Evolutionary conservation across 2,797 vertebrate species (phyloP).

Genomic region (Sebastes elongatus): DNA sequence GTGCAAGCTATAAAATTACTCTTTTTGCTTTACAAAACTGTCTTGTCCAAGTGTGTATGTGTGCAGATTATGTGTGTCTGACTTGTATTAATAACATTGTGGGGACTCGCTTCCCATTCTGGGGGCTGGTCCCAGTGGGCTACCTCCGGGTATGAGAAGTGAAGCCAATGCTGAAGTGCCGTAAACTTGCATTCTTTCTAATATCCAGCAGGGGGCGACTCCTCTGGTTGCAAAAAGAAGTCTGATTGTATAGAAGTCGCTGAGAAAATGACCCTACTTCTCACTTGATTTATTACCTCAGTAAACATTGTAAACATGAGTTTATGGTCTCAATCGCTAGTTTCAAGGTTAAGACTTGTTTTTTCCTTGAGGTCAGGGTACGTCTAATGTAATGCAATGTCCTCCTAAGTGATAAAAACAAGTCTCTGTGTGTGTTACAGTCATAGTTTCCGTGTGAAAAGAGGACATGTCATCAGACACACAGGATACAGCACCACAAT

Average conservation of each 20-base stretch:
- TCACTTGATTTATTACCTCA: too few relatives aligned
- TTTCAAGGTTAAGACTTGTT: background rate
- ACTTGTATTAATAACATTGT: background rate
- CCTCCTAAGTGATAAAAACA: background rate
- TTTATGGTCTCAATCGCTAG: too few relatives aligned
- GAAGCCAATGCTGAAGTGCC: too few relatives aligned
- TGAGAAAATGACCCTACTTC: too few relatives aligned
- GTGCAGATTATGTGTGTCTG: background rate
- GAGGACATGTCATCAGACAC: conserved; percentile 26
- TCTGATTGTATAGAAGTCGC: too few relatives aligned
- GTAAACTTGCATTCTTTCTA: too few relatives aligned
- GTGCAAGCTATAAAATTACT: conserved; percentile 4
- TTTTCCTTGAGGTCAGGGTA: background rate
- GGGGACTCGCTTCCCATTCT: background rate
- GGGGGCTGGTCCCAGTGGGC: background rate
- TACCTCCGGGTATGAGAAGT: too few relatives aligned
- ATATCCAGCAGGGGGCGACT: too few relatives aligned
- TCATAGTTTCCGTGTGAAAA: conserved; percentile 27
- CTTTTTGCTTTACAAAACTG: conserved; percentile 18
- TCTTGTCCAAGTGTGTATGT: conserved; percentile 1
- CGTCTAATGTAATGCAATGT: background rate
- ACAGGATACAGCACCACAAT: conserved; percentile 43
- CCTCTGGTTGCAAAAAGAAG: too few relatives aligned
- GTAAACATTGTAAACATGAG: too few relatives aligned
- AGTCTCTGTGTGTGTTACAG: background rate